Percentiles rank a stretch among this genome's conserved stretches.
phyloP scores from a whole-genome alignment of 2,113 vertebrate species.

The Ctenodactylus gundi region DNA sequence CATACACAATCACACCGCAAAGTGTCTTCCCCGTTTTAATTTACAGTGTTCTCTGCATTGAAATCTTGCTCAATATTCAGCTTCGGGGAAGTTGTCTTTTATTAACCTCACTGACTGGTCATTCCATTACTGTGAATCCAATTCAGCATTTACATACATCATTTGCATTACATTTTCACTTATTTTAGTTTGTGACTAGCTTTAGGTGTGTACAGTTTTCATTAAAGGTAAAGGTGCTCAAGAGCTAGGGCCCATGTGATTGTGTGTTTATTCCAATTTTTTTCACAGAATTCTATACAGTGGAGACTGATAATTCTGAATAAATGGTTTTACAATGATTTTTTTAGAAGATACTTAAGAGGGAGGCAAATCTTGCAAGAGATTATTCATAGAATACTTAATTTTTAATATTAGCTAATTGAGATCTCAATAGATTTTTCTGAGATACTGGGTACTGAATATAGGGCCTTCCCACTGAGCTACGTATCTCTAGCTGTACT shows the following conservation, averaged over 20 bases:
- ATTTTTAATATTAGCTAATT: neutral
- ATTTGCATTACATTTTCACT: slow-evolving; percentile 51
- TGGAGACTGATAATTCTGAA: neutral
- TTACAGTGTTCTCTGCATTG: neutral
- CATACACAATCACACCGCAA: neutral
- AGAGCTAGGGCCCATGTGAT: neutral
- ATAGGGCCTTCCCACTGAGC: neutral
- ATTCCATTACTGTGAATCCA: slow-evolving; percentile 34
- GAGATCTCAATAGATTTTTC: neutral
- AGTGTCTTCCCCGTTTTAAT: slow-evolving; percentile 35
- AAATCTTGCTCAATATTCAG: neutral
- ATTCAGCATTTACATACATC: slow-evolving; percentile 8
- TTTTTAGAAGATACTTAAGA: slow-evolving; percentile 30
- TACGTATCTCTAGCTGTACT: neutral
- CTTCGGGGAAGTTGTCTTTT: slow-evolving; percentile 47
- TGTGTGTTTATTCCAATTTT: neutral
- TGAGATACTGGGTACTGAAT: neutral
- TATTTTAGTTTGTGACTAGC: slow-evolving; percentile 55
- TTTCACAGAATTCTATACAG: neutral
- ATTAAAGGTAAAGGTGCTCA: slow-evolving; percentile 29
- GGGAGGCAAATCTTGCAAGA: neutral
- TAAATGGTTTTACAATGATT: slow-evolving; percentile 5
- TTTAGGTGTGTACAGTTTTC: slow-evolving; percentile 2
- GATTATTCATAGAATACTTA: neutral
- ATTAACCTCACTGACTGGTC: slow-evolving; percentile 50